Evolutionary conservation across 2,888 invertebrate genomes (phyloP).

Genomic region (Anaspis maculata): DNA sequence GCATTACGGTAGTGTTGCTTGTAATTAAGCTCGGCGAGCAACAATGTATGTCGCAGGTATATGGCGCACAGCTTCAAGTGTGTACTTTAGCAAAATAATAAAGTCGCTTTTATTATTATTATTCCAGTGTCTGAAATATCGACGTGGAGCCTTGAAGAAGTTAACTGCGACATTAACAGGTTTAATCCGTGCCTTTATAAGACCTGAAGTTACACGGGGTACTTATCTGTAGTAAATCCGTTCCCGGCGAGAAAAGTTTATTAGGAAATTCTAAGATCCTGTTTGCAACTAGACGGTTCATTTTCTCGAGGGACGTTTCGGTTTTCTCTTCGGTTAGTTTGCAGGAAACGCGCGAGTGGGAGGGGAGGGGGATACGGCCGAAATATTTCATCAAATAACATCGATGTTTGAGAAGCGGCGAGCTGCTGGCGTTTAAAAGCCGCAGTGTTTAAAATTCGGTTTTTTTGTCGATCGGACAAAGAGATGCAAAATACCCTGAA

Average conservation of each 20-base stretch:
- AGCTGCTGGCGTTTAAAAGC: too few relatives aligned
- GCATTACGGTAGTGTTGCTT: too few relatives aligned
- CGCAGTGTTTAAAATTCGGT: too few relatives aligned
- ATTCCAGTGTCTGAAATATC: conserved; percentile 4
- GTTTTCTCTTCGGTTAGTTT: conserved; percentile 3
- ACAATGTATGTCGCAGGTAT: too few relatives aligned
- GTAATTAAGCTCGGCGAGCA: too few relatives aligned
- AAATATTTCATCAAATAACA: conserved; percentile 3
- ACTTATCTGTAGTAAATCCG: conserved; percentile 13
- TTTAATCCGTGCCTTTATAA: conserved; percentile 7
- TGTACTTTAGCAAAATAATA: background rate
- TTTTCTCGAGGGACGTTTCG: conserved; percentile 7
- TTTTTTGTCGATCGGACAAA: too few relatives aligned
- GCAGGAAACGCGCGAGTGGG: background rate
- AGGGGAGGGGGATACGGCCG: too few relatives aligned
- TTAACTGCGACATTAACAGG: conserved; percentile 4
- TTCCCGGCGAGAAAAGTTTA: conserved; percentile 13
- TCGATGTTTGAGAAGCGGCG: background rate
- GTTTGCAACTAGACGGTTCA: conserved; percentile 12
- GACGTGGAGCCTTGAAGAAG: conserved; percentile 1
- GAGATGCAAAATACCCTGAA: too few relatives aligned
- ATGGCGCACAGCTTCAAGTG: too few relatives aligned
- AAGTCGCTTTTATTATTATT: conserved; percentile 5
- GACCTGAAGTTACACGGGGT: conserved; percentile 9
- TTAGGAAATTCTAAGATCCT: conserved; percentile 15